Conservation (phyloP, 2,888 invertebrate species). For the Acanthoscelides obtectus region DNA sequence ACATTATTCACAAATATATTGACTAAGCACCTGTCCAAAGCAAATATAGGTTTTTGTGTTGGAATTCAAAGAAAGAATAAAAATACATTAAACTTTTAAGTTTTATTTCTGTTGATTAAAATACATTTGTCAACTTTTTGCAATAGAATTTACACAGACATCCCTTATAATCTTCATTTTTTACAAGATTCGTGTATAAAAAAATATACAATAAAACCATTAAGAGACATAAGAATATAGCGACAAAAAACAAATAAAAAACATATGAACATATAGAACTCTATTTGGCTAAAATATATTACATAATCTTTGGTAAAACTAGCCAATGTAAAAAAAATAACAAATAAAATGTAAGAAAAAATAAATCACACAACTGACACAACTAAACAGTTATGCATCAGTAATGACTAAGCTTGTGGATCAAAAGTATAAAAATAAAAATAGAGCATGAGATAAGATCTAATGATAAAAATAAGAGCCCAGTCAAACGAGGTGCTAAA, state of each 20-base stretch:
- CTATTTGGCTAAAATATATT: constrained; percentile 36
- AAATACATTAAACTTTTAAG: background rate
- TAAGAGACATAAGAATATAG: constrained; percentile 25
- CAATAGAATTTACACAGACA: constrained; percentile 47
- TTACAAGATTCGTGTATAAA: constrained; percentile 36
- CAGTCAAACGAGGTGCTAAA: background rate
- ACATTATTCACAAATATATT: too few relatives aligned
- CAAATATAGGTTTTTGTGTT: too few relatives aligned
- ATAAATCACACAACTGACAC: constrained; percentile 34
- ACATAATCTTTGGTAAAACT: constrained; percentile 49
- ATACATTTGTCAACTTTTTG: constrained; percentile 47
- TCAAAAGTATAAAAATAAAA: constrained; percentile 26
- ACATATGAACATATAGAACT: constrained; percentile 24
- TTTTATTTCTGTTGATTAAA: constrained; percentile 44
- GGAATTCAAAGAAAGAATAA: too few relatives aligned
- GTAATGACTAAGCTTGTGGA: constrained; percentile 24
- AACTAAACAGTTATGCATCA: constrained; percentile 26
- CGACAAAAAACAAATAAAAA: constrained; percentile 24
- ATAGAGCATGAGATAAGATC: constrained; percentile 20
- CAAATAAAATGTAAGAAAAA: constrained; percentile 29
- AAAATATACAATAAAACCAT: constrained; percentile 29
- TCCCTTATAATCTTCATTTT: constrained; percentile 41
- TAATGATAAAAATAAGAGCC: background rate
- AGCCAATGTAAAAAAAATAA: constrained; percentile 42
- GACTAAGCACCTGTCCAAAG: too few relatives aligned